Conservation (phyloP, 2,797 vertebrate species). For the Varecia variegata region DNA sequence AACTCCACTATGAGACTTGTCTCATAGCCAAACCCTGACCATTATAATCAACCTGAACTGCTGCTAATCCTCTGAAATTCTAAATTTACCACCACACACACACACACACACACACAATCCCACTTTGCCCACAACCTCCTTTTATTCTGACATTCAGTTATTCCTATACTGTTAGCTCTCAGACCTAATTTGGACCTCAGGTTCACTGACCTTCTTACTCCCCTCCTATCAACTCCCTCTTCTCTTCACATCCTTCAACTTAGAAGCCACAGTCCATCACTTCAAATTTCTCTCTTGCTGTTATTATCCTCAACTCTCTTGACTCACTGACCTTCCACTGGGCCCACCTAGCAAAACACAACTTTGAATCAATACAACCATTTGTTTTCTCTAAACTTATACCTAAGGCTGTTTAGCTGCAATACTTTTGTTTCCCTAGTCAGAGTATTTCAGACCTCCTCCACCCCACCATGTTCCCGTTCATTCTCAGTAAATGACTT, state of each 20-base stretch:
- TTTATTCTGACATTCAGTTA: background rate
- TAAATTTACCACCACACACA: background rate
- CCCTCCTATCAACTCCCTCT: background rate
- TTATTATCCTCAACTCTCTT: background rate
- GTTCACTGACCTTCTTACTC: background rate
- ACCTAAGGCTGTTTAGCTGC: background rate
- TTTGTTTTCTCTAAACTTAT: background rate
- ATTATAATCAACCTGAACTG: background rate
- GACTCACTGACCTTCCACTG: background rate
- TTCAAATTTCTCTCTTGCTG: background rate
- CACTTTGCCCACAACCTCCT: background rate
- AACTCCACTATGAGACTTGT: background rate
- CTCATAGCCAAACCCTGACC: background rate
- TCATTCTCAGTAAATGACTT: constrained; percentile 27
- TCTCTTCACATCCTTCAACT: background rate
- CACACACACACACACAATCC: background rate
- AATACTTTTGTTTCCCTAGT: background rate
- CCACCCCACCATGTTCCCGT: background rate
- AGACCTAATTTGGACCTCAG: background rate
- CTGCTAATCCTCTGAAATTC: background rate
- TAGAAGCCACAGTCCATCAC: background rate
- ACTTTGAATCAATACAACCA: background rate
- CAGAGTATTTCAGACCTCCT: background rate
- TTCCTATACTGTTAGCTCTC: background rate
- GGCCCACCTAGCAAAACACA: background rate